Conservation (phyloP, 2,888 invertebrate genomes). For the Gryllus longicercus region DNA sequence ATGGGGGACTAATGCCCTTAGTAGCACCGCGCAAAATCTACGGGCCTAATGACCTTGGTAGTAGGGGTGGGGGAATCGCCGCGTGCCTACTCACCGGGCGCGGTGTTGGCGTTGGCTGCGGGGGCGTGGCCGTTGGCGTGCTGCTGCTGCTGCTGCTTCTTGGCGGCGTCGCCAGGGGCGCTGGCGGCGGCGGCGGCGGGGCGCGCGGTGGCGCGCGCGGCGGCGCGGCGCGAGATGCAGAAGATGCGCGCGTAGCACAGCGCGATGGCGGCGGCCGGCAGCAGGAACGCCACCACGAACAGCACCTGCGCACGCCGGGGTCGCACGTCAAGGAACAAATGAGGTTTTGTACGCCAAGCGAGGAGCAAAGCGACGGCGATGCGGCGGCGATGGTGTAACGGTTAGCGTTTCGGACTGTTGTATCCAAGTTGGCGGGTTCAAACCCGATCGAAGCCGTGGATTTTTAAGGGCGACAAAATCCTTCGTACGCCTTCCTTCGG, state of each 20-base stretch:
- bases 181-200: constrained; percentile 23
- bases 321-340: constrained; percentile 57
- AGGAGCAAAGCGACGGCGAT: too few relatives aligned
- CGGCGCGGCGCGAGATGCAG: constrained; percentile 74
- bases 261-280: constrained; percentile 57
- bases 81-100: not conserved
- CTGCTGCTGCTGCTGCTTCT: not conserved
- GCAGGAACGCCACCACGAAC: constrained; percentile 56
- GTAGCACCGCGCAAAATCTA: too few relatives aligned
- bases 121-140: not conserved
- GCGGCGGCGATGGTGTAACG: too few relatives aligned
- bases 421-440: too few relatives aligned
- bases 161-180: not conserved
- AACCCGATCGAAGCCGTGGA: too few relatives aligned
- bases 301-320: constrained; percentile 55
- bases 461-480: too few relatives aligned
- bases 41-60: too few relatives aligned
- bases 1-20: too few relatives aligned
- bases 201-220: constrained; percentile 52
- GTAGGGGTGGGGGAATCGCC: too few relatives aligned
- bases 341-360: too few relatives aligned
- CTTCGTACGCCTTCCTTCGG: too few relatives aligned
- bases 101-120: not conserved
- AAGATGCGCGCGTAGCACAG: constrained; percentile 61
- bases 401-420: too few relatives aligned